These are phyloP conservation scores for Centropristis striata DNA, from an alignment of 2,113 vertebrate genomes.

Conservation along the genomic window DNA sequence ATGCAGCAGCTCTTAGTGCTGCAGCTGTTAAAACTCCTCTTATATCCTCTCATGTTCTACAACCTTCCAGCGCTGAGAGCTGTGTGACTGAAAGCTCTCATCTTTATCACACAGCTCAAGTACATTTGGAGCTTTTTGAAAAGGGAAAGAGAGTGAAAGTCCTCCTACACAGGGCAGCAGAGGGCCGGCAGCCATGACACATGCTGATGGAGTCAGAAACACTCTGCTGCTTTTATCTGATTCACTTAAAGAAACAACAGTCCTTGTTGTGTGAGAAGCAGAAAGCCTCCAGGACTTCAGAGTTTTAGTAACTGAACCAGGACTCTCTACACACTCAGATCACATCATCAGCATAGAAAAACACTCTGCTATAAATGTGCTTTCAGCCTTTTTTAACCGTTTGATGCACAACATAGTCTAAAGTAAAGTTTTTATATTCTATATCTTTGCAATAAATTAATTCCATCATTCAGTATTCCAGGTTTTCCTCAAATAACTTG, in stretches of 20 bases:
- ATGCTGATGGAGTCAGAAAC: conserved; percentile 54
- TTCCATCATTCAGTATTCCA: too few species aligned
- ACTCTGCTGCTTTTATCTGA: conserved; percentile 48
- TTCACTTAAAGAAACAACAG: conserved; percentile 23
- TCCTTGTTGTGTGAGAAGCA: conserved; percentile 13
- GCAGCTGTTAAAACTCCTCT: conserved; percentile 53
- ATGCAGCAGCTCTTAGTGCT: conserved; percentile 44
- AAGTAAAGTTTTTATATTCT: too few species aligned
- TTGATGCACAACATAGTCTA: too few species aligned
- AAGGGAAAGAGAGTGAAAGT: conserved; percentile 55
- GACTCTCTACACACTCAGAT: conserved; percentile 27
- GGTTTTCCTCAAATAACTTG: too few species aligned
- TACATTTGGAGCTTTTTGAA: conserved; percentile 51
- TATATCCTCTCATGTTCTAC: conserved; percentile 20
- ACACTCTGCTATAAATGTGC: neutral
- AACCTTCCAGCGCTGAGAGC: conserved; percentile 39
- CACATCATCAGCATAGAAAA: conserved; percentile 10
- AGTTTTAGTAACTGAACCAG: conserved; percentile 25
- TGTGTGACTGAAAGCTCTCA: conserved; percentile 50
- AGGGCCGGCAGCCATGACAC: conserved; percentile 37
- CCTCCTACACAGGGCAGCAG: conserved; percentile 66
- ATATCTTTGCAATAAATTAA: too few species aligned
- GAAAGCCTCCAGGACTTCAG: conserved; percentile 37
- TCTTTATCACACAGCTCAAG: conserved; percentile 52
- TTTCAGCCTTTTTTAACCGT: neutral